Evolutionary conservation across 2,113 vertebrate genomes (phyloP), one percentile per base, ranked within the genome.

Genomic region (Rhagologus leucostigma): DNA sequence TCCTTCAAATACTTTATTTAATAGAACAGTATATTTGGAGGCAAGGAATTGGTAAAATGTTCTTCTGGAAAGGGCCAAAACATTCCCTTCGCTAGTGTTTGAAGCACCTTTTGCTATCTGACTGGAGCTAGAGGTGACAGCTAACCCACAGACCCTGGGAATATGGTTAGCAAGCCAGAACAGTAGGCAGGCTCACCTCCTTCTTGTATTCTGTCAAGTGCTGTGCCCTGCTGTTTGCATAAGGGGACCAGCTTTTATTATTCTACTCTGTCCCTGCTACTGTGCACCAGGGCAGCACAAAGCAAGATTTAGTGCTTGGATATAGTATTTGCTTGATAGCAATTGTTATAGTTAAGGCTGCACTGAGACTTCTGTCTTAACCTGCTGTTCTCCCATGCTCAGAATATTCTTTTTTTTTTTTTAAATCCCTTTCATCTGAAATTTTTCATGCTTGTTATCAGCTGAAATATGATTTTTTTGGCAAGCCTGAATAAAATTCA

Each of bases 371-470:
- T 92, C 68, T 9, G 2, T 82, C 83, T 95, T 75, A 95, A 92
- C 95, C 86, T 93, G 83, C 90, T 92, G 56, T 82, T 95, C 83
- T 89, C 32, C 65, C 65, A 63, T 91, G 89, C 69, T 86, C 81
- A 41, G 65, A 87, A 84, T 63, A 73, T 41, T 87, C 39, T 65
- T 64, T 79, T 33, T 64, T 73, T 22, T 68, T 41, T 39, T 39
- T 39, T 39, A n/a, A 80, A 39, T 24, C 22, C 50, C 75, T 94
- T 96, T 93, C 77, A 76, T 92, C 65, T 96, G 70, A 92, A 92
- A 55, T 85, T 87, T 95, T 94, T 95, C 84, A 87, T 93, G 92
- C 93, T 89, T 95, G 69, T 74, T 95, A 93, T 92, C 95, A 93
- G 89, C 81, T 91, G 83, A 95, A 93, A 90, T 95, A 80, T 41